Evolutionary conservation across 1,140 invertebrate genomes (phyloP).

Genomic region (Carposina sasakii): DNA sequence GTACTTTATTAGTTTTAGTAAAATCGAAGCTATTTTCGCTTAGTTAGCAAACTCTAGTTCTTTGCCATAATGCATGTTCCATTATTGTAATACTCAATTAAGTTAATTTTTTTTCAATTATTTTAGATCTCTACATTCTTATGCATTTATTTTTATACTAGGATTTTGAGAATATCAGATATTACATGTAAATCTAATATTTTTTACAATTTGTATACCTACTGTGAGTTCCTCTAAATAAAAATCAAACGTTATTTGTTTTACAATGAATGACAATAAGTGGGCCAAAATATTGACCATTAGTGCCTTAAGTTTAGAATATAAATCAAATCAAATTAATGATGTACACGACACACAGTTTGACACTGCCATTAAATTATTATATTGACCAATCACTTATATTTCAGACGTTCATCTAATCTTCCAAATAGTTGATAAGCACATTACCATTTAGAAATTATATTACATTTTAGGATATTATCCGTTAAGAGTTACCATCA

Average conservation of each 20-base stretch:
- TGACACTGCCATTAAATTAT: conserved; percentile 47
- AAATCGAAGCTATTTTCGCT: conserved; percentile 63
- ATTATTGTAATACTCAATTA: conserved; percentile 73
- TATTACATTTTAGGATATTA: conserved; percentile 35
- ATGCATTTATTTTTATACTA: conserved; percentile 66
- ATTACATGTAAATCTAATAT: too few relatives aligned
- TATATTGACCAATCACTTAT: conserved; percentile 33
- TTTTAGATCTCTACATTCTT: conserved; percentile 71
- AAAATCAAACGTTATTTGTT: too few relatives aligned
- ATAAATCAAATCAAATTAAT: too few relatives aligned
- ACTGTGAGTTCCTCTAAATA: conserved; percentile 52
- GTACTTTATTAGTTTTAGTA: neutral
- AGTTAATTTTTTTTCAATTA: conserved; percentile 68
- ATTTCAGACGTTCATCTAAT: conserved; percentile 46
- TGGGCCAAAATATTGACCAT: conserved; percentile 29
- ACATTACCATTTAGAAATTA: conserved; percentile 68
- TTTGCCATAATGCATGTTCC: conserved; percentile 75
- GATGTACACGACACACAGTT: conserved; percentile 1
- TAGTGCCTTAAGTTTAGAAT: conserved; percentile 49
- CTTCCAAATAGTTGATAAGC: conserved; percentile 63
- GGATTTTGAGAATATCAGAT: conserved; percentile 30
- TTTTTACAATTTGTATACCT: too few relatives aligned
- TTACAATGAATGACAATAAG: too few relatives aligned
- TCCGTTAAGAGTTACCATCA: conserved; percentile 66
- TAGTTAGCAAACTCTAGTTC: conserved; percentile 67